phyloP scores from a whole-genome alignment of 2,888 invertebrate genomes.

The Troides aeacus region DNA sequence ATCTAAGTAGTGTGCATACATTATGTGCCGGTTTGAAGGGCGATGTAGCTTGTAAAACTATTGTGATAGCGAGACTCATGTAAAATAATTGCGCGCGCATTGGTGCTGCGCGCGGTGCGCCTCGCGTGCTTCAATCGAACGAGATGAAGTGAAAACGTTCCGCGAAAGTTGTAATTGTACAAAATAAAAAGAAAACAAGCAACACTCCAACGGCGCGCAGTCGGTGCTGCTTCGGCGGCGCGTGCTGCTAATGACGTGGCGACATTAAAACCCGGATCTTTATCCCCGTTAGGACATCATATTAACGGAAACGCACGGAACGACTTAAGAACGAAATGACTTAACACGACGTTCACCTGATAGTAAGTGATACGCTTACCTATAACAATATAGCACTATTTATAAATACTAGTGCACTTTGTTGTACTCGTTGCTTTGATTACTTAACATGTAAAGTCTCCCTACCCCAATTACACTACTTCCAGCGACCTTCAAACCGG shows the following conservation, averaged over 20 bases:
- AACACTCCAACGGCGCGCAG: conserved; percentile 7
- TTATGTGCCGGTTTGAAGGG: too few species aligned
- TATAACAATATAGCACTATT: too few species aligned
- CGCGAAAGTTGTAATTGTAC: conserved; percentile 26
- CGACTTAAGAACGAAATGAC: background rate
- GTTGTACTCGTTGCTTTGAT: too few species aligned
- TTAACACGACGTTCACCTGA: too few species aligned
- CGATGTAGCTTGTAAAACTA: too few species aligned
- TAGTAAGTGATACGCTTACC: too few species aligned
- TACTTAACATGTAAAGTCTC: too few species aligned
- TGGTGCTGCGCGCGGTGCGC: background rate
- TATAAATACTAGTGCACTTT: too few species aligned
- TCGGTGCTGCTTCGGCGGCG: conserved; percentile 16
- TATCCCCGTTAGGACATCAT: conserved; percentile 28
- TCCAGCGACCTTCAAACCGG: too few species aligned
- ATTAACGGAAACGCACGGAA: conserved; percentile 22
- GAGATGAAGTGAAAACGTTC: conserved; percentile 25
- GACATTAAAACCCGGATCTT: conserved; percentile 29
- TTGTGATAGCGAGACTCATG: background rate
- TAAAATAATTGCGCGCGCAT: background rate
- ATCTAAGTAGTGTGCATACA: too few species aligned
- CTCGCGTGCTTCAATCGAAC: conserved; percentile 6
- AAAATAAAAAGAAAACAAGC: background rate
- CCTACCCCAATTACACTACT: too few species aligned
- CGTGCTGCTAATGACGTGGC: conserved; percentile 16